These are phyloP conservation scores for Diceros bicornis DNA, from an alignment of 2,797 vertebrate species.

Conservation along the genomic window DNA sequence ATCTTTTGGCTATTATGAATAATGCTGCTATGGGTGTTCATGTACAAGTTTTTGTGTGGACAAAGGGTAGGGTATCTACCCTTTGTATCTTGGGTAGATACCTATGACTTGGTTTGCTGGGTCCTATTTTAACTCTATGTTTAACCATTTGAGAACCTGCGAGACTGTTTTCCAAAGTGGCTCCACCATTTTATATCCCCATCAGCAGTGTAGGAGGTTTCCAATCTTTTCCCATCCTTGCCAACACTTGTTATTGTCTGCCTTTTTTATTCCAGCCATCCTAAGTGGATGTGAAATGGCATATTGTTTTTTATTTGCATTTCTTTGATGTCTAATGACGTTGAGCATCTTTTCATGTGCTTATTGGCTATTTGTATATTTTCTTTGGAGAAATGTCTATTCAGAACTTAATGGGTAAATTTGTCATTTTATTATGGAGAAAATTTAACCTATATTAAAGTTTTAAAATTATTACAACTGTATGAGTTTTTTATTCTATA, in stretches of 20 bases:
- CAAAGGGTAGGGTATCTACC: too few species aligned
- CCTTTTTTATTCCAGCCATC: not conserved
- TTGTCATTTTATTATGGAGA: conserved; percentile 13
- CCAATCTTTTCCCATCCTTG: not conserved
- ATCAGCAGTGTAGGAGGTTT: not conserved
- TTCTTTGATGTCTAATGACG: not conserved
- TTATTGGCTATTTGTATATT: not conserved
- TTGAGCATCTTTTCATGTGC: not conserved
- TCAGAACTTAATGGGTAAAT: not conserved
- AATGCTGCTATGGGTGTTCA: not conserved
- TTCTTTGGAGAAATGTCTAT: conserved; percentile 11
- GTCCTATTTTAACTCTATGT: not conserved
- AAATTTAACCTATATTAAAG: too few species aligned
- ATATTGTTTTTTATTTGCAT: not conserved
- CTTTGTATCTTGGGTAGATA: not conserved
- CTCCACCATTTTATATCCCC: not conserved
- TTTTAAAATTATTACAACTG: not conserved
- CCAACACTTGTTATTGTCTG: not conserved
- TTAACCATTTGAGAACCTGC: not conserved
- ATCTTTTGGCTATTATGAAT: not conserved
- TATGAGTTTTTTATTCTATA: not conserved
- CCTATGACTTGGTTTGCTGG: not conserved
- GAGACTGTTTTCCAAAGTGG: not conserved
- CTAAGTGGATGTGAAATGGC: not conserved
- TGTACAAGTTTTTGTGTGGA: not conserved